A percentile compares a stretch with the other conserved stretches of the same genome.
phyloP scores from a whole-genome alignment of 2,888 invertebrate genomes.

The Thymelicus acteon region DNA sequence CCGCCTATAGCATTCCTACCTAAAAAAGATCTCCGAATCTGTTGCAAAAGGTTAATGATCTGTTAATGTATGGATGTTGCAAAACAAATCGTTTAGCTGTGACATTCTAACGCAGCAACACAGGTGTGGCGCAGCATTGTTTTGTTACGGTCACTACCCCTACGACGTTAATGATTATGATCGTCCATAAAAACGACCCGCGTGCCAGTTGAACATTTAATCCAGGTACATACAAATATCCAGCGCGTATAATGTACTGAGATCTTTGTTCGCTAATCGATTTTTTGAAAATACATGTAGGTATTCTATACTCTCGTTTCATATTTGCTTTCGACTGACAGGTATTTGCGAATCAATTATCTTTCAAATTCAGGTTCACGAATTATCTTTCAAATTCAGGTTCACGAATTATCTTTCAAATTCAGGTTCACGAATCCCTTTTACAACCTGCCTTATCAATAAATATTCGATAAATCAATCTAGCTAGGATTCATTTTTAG shows the following conservation, averaged over 20 bases:
- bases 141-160: slow-evolving; percentile 27
- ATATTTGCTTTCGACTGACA: background rate
- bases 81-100: slow-evolving; percentile 9
- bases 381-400: background rate
- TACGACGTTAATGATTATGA: slow-evolving; percentile 18
- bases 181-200: slow-evolving; percentile 12
- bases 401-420: background rate
- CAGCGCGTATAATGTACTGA: background rate
- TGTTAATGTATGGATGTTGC: slow-evolving; percentile 3
- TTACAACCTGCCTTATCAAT: background rate
- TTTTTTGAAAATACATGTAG: background rate
- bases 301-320: background rate
- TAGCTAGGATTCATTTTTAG: too few species aligned
- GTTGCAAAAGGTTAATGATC: background rate
- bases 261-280: background rate
- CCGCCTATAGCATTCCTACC: background rate
- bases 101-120: slow-evolving; percentile 4
- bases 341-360: background rate
- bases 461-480: background rate
- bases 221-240: slow-evolving; percentile 3
- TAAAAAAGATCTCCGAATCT: background rate
- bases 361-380: background rate
- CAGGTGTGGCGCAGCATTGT: slow-evolving; percentile 21
- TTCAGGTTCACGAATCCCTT: background rate
- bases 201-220: slow-evolving; percentile 12